Percentiles rank a stretch among this genome's conserved stretches.
These are phyloP conservation scores for Nyctalus aviator DNA, from an alignment of 2,797 vertebrate genomes.

Conservation along the genomic window DNA sequence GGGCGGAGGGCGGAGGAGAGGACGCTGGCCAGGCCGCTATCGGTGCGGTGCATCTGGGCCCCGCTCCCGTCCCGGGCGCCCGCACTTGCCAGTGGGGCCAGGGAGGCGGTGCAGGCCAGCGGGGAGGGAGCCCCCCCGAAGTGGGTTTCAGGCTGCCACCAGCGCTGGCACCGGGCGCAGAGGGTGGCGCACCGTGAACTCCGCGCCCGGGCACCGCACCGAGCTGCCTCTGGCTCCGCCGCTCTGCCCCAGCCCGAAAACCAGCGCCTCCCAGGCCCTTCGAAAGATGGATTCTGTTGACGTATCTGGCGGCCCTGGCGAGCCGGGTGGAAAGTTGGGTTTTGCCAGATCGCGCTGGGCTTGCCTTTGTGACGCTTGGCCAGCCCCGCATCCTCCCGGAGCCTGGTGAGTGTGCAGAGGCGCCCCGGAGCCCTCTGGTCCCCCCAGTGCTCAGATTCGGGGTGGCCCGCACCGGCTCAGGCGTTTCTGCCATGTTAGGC, in stretches of 20 bases:
- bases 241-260: slow-evolving; percentile 73
- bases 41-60: slow-evolving; percentile 50
- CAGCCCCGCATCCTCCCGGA: slow-evolving; percentile 67
- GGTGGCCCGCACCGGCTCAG: slow-evolving; percentile 64
- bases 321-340: slow-evolving; percentile 81
- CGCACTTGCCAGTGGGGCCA: slow-evolving; percentile 55
- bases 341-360: slow-evolving; percentile 75
- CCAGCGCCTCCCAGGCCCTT: slow-evolving; percentile 81
- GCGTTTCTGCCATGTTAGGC: slow-evolving; percentile 81
- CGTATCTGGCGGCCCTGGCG: slow-evolving; percentile 79
- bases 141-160: slow-evolving; percentile 69
- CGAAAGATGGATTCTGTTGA: slow-evolving; percentile 84
- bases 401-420: slow-evolving; percentile 75
- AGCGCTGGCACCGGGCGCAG: slow-evolving; percentile 43
- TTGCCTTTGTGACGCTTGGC: slow-evolving; percentile 78
- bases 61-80: slow-evolving; percentile 53
- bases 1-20: slow-evolving; percentile 54
- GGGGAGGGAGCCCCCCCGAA: slow-evolving; percentile 74
- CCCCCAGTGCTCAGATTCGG: slow-evolving; percentile 58
- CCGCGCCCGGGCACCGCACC: slow-evolving; percentile 63
- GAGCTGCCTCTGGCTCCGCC: slow-evolving; percentile 64
- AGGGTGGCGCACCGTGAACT: slow-evolving; percentile 41
- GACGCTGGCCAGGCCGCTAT: slow-evolving; percentile 69
- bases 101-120: slow-evolving; percentile 55
- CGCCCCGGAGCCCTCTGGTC: slow-evolving; percentile 28